phyloP scores from a whole-genome alignment of 2,888 invertebrate species.

The Cryptops parisi region DNA sequence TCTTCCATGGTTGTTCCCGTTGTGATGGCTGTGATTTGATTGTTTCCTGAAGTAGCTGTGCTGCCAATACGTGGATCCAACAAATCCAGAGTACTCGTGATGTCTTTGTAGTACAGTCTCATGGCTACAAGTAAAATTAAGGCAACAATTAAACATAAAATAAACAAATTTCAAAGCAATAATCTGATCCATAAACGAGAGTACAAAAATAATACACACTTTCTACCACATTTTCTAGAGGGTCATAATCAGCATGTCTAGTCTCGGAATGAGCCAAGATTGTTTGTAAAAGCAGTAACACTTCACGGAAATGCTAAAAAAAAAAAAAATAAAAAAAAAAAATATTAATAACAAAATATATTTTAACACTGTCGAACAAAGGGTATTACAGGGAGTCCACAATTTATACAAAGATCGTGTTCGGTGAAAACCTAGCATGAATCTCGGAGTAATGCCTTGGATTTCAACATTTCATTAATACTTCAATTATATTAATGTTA shows the following conservation, averaged over 20 bases:
- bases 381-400: too few species aligned
- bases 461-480: too few species aligned
- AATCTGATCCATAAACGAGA: not conserved
- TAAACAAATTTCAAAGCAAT: not conserved
- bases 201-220: not conserved
- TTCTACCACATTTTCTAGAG: conserved; percentile 12
- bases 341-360: too few species aligned
- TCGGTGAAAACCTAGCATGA: too few species aligned
- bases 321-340: too few species aligned
- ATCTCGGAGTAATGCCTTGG: too few species aligned
- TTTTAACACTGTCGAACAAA: too few species aligned
- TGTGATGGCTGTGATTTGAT: conserved; percentile 1
- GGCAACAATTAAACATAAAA: not conserved
- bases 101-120: conserved; percentile 12
- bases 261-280: conserved; percentile 11
- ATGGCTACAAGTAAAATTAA: conserved; percentile 3
- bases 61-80: conserved; percentile 9
- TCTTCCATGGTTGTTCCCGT: conserved; percentile 45
- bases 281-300: conserved; percentile 11
- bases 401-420: too few species aligned
- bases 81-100: conserved; percentile 11
- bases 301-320: conserved; percentile 13
- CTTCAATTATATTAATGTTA: too few species aligned
- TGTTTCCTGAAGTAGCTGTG: conserved; percentile 1
- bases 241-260: conserved; percentile 11